Conservation (phyloP, 2,888 invertebrate species). For the Hemicrepidius hirtus region DNA sequence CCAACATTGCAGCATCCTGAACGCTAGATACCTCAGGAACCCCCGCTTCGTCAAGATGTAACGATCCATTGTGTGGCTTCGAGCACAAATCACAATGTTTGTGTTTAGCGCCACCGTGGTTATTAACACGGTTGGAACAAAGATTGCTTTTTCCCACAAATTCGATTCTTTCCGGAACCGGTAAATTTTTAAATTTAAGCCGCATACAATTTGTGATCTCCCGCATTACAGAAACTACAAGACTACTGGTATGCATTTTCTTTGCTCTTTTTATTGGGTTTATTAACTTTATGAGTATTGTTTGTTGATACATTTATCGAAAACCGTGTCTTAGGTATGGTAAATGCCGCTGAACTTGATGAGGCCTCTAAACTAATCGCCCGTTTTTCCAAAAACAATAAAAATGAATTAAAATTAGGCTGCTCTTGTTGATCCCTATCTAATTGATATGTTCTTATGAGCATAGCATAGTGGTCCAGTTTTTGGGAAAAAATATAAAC, state of each 20-base stretch:
- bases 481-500: conserved; percentile 41
- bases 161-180: conserved; percentile 13
- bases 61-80: background rate
- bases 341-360: too few species aligned
- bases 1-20: background rate
- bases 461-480: conserved; percentile 39
- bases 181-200: conserved; percentile 32
- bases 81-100: conserved; percentile 17
- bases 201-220: conserved; percentile 40
- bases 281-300: background rate
- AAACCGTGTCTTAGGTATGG: too few species aligned
- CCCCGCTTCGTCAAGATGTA: background rate
- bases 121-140: conserved; percentile 30
- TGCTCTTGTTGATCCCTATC: conserved; percentile 34
- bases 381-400: conserved; percentile 41
- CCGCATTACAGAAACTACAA: background rate
- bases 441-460: conserved; percentile 45
- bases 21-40: background rate
- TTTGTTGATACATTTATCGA: background rate
- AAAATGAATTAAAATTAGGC: conserved; percentile 41
- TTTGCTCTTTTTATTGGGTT: too few species aligned
- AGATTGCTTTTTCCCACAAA: conserved; percentile 23
- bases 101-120: conserved; percentile 10
- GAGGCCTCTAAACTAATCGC: conserved; percentile 33
- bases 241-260: background rate